Evolutionary conservation across 2,113 vertebrate species (phyloP), one percentile per base, ranked within the genome.

Genomic region (Periophthalmus modestus): DNA sequence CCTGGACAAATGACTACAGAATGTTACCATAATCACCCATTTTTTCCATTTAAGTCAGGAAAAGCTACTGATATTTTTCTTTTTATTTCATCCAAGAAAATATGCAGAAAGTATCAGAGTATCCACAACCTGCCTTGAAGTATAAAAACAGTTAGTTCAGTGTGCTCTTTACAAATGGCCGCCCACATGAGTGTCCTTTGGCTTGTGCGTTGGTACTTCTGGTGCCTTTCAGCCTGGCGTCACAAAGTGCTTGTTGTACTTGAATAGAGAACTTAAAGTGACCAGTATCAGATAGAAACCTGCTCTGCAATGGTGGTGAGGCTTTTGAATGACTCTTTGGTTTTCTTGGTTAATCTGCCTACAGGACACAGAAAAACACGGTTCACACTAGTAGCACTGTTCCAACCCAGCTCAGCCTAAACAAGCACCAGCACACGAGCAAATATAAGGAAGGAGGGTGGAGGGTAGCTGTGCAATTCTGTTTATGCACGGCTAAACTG

Each of bases 311-410:
- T 74, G 46, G 33, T 69, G 62, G 6, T 28, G 34, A 33, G 12
- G 5, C 48, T 50, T 61, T 66, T 72, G 57, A 71, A 84, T 73
- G 18, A 62, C 55, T 71, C 71, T 6, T n/a, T 33, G 18, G 62
- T 81, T 84, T 75, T 71, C 75, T 72, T 52, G 59, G 61, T 66
- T 85, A 71, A 80, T 85, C 73, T 73, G 75, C 59, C 71, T 46
- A 69, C 82, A 68, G 77, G 62, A 69, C 23, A 43, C 23, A 57
- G 61, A 66, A 47, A 36, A 34, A 68, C 23, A 28, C 3, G 73
- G 61, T 68, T 13, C 15, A 23, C 46, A 65, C 55, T 24, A 55
- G 9, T 71, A 1, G 9, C 73, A 63, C 69, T 78, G 48, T 68
- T 59, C 65, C 5, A 43, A 43, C 39, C 72, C 7, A 1, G 47